Percentiles rank a stretch among this genome's conserved stretches.
Evolutionary conservation across 1,140 invertebrate genomes (phyloP).

Genomic region (Drosophila takahashii): DNA sequence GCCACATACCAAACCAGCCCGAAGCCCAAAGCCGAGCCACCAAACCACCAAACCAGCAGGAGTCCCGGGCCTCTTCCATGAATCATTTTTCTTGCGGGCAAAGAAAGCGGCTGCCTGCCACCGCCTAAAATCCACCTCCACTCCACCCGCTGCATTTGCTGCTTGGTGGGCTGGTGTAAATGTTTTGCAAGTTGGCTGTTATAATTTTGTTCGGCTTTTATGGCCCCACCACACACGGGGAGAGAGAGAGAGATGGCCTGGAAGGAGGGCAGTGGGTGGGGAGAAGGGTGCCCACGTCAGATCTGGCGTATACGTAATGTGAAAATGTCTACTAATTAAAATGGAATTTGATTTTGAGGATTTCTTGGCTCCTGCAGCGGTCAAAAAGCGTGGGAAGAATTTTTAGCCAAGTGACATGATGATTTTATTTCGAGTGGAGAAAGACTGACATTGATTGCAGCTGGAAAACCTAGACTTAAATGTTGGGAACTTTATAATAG

Average conservation of each 20-base stretch:
- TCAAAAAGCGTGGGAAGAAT: constrained; percentile 53
- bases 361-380: constrained; percentile 16
- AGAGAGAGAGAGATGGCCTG: constrained; percentile 38
- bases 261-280: constrained; percentile 21
- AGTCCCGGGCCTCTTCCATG: constrained; percentile 63
- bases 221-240: constrained; percentile 43
- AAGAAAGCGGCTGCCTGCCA: constrained; percentile 60
- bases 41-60: constrained; percentile 65
- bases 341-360: constrained; percentile 60
- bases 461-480: background rate
- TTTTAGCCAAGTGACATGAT: constrained; percentile 2
- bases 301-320: constrained; percentile 74
- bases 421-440: constrained; percentile 1
- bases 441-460: constrained; percentile 9
- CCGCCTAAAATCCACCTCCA: constrained; percentile 37
- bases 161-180: constrained; percentile 64
- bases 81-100: constrained; percentile 71
- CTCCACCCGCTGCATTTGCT: constrained; percentile 18
- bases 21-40: constrained; percentile 23
- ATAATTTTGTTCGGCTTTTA: constrained; percentile 67
- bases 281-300: constrained; percentile 14
- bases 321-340: constrained; percentile 72
- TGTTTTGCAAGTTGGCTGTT: constrained; percentile 77
- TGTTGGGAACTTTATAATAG: too few relatives aligned
- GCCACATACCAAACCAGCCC: constrained; percentile 31